These are phyloP conservation scores for Cyphomyrmex costatus DNA, from an alignment of 1,140 invertebrate genomes.

Conservation along the genomic window DNA sequence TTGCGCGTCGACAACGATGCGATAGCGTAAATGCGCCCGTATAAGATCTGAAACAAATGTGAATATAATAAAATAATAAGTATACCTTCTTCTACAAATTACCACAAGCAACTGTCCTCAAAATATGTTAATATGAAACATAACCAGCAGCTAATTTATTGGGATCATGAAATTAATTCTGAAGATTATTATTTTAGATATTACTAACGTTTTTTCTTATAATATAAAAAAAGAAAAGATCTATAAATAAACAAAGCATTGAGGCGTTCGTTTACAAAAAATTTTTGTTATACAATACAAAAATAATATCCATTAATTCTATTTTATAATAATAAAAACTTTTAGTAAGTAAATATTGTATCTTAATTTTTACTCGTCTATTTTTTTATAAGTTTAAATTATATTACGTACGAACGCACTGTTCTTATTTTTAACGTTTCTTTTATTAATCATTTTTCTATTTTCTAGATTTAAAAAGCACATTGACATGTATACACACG, in stretches of 20 bases:
- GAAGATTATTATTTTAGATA: background rate
- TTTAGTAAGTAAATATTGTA: too few relatives aligned
- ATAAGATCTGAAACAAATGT: conserved; percentile 63
- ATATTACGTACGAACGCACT: too few relatives aligned
- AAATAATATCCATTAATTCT: too few relatives aligned
- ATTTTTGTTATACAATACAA: too few relatives aligned
- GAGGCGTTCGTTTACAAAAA: too few relatives aligned
- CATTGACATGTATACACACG: background rate
- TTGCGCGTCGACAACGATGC: conserved; percentile 64
- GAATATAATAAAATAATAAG: conserved; percentile 66
- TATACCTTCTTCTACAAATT: conserved; percentile 16
- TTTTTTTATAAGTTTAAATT: too few relatives aligned
- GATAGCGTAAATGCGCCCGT: conserved; percentile 84
- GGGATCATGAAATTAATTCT: conserved; percentile 21
- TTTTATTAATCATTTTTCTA: too few relatives aligned
- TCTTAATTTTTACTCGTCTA: too few relatives aligned
- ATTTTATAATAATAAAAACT: too few relatives aligned
- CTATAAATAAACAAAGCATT: too few relatives aligned
- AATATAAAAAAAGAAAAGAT: too few relatives aligned
- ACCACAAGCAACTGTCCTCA: background rate
- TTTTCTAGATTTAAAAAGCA: background rate
- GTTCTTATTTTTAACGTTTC: too few relatives aligned
- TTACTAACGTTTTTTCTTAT: background rate
- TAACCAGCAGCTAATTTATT: conserved; percentile 4
- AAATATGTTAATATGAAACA: conserved; percentile 25